phyloP scores from a whole-genome alignment of 1,140 invertebrate species.

The Macrostomum lignano region DNA sequence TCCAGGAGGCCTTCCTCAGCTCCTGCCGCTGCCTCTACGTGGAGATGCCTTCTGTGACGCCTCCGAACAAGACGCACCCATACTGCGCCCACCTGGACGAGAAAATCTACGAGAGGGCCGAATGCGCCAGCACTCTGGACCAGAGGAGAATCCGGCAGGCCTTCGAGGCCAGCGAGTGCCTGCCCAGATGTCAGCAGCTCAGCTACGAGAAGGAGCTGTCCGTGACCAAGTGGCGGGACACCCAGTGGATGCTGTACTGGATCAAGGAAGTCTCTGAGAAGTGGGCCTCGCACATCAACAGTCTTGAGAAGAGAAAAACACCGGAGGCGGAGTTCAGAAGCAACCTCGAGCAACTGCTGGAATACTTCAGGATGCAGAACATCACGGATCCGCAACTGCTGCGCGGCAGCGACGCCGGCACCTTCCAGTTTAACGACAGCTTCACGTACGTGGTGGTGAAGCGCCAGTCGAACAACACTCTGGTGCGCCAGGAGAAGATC shows the following conservation, averaged over 20 bases:
- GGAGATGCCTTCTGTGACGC: neutral
- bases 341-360: no score
- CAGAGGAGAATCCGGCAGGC: no score
- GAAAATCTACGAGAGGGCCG: neutral
- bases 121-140: neutral
- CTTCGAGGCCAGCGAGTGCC: neutral
- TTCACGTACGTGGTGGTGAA: slow-evolving; percentile 5
- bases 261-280: no score
- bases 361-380: neutral
- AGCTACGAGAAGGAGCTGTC: slow-evolving; percentile 1
- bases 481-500: slow-evolving; percentile 1
- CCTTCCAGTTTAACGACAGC: neutral
- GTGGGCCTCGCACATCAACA: no score
- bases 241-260: slow-evolving; percentile 3
- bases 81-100: slow-evolving; percentile 3
- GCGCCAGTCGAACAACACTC: slow-evolving; percentile 3
- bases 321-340: no score
- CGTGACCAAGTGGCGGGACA: slow-evolving; percentile 3
- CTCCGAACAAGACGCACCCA: neutral
- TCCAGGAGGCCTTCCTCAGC: neutral
- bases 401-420: neutral
- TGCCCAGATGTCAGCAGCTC: neutral
- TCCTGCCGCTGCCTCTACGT: slow-evolving; percentile 3
- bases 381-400: neutral
- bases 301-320: no score